Base-by-base conservation (phyloP, 2,797 vertebrate species). In the Naso thynnoides region DNA sequence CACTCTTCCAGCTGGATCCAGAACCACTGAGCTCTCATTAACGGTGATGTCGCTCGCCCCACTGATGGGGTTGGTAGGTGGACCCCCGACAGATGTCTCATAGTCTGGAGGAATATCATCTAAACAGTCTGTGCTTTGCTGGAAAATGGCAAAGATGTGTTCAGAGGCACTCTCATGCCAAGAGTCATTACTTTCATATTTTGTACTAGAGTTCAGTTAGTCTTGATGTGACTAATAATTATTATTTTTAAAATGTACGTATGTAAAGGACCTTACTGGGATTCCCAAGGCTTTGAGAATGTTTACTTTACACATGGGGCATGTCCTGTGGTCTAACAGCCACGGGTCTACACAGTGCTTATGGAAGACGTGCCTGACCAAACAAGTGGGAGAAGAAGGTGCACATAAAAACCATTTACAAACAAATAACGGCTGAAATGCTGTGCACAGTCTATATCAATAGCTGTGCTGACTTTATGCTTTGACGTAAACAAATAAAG, bases 291-390 rank as follows among this genome's bases (percentile, higher is more conserved):
- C 97, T 95, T 99, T 99, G n/a, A 99, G 95, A 89, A 99, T 99
- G 92, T 99, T 99, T 96, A 98, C 97, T 95, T 99, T 99, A 91
- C 98, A 99, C 98, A 99, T 99, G 38, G 98, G 98, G 78, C 98
- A 99, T 2, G 98, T 99, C 38, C 97, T 95, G 90, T 99, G 98
- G 88, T 99, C 98, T 88, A 96, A 96, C 19, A 99, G 96, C 98
- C 98, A 99, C 0, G 98, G 98, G 91, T 99, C 98, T 58, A 99
- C 97, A 60, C 98, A 99, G 91, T 96, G 96, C 89, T 99, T 99
- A 93, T 99, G 98, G 94, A 99, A 99, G 71, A 99, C 94, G 83
- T 99, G 98, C 90, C 98, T 99, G 90, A 85, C 6, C 26, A 77
- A 85, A 83, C n/a, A 78, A 61, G 18, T 78, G 2, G 3, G 4